Base-by-base conservation (phyloP, 2,888 invertebrate genomes). In the Monoplex corrugatus region DNA sequence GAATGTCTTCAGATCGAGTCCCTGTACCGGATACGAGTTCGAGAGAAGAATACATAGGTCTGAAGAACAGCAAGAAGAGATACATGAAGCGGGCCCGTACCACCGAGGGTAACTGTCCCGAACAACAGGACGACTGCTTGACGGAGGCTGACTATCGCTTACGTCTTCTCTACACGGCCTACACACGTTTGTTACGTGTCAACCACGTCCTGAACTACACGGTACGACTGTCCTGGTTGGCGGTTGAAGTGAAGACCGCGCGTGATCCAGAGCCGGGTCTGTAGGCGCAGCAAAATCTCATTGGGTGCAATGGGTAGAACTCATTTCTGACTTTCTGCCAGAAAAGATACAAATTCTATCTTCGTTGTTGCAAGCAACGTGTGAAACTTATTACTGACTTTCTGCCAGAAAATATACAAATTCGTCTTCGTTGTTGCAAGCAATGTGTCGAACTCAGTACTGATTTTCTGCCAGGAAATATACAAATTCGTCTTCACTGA, bases 151-250 rank as follows among this genome's bases (percentile, higher is more conserved):
- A 78, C 28, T 87, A 87, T 40, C 57, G 57, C 23, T 40, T 45
- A 19, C 87, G 78, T n/a, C 80, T 87, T 6, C 38, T 87, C n/a
- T 87, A 87, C 80, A 80, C 87, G 32, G 40, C 80, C 57, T 87
- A 80, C 78, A 57, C 35, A 3, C 38, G 57, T 0, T 45, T 87
- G 38, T 45, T 50, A 44, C 38, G 80, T 6, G n/a, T 87, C 28
- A 82, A 43, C 32, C 44, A 78, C 80, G 87, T 87, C 8, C 87
- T 87, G 28, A 50, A 80, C 78, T 87, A 87, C 87, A 40, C 87
- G 0, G 87, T 87, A 40, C 35, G 40, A 3, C 87, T 87, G 40
- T 87, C 87, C n/a, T 87, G 87, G 82, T 19, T 45, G 38, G 40
- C 78, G 32, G 38, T 57, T 0, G 45, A 32, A 28, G 82, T 23